phyloP scores from a whole-genome alignment of 2,888 invertebrate species.

The Heteropelma amictum region DNA sequence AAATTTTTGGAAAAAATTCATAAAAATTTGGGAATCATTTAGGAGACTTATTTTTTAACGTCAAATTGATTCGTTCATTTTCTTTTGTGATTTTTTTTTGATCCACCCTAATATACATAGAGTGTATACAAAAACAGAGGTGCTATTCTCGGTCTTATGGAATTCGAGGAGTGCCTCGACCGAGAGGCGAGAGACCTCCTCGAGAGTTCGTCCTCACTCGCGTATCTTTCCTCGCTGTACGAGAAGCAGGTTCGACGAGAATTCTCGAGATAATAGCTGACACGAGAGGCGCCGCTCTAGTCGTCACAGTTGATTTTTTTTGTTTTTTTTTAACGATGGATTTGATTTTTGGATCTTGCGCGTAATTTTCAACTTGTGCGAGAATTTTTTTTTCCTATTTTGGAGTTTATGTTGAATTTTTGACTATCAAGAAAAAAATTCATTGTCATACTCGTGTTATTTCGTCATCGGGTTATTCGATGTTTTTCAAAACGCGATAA shows the following conservation, averaged over 20 bases:
- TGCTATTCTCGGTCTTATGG: constrained; percentile 43
- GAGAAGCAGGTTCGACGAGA: constrained; percentile 56
- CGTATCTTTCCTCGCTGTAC: constrained; percentile 33
- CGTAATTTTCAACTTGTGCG: no score
- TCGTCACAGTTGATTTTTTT: constrained; percentile 13
- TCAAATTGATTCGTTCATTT: background rate
- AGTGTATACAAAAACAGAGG: constrained; percentile 6
- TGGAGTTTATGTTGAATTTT: background rate
- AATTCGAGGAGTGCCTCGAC: constrained; percentile 60
- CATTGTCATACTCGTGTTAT: no score
- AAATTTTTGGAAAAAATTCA: background rate
- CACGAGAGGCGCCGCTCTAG: constrained; percentile 51
- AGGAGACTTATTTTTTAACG: background rate
- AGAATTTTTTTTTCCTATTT: background rate
- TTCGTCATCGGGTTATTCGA: no score
- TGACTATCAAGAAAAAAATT: no score
- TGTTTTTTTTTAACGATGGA: background rate
- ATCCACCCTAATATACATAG: constrained; percentile 4
- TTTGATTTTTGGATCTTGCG: no score
- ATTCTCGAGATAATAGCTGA: constrained; percentile 51
- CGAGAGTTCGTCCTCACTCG: constrained; percentile 38
- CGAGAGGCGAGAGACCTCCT: constrained; percentile 43
- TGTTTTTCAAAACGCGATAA: no score
- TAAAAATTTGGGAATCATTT: background rate
- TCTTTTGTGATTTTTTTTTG: background rate